phyloP scores from a whole-genome alignment of 2,113 vertebrate species.

The Pelodiscus sinensis region DNA sequence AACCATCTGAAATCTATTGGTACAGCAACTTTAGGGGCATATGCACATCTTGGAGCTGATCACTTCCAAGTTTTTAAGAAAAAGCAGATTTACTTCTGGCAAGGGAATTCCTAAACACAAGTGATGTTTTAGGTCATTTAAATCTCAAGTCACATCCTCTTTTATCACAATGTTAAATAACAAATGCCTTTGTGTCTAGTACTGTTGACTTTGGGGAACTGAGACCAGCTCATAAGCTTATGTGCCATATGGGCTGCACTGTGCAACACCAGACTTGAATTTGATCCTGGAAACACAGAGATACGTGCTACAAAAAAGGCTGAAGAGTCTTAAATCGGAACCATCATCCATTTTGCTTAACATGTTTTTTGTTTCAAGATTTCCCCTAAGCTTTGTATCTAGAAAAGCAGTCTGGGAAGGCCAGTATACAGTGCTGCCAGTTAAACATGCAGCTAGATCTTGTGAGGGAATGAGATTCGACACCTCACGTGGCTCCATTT shows the following conservation, averaged over 20 bases:
- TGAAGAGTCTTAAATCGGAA: background rate
- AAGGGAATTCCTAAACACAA: background rate
- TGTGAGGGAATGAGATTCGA: slow-evolving; percentile 35
- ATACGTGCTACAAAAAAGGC: background rate
- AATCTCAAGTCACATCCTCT: background rate
- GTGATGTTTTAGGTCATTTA: background rate
- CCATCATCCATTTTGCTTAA: background rate
- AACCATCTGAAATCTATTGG: background rate
- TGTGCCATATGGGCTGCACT: background rate
- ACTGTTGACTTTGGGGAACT: slow-evolving; percentile 23
- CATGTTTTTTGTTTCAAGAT: background rate
- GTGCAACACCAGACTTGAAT: background rate
- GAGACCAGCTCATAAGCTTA: background rate
- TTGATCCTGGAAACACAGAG: background rate
- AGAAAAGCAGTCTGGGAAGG: too few species aligned
- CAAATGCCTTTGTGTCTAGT: background rate
- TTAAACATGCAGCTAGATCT: slow-evolving; percentile 22
- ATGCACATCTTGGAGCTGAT: background rate
- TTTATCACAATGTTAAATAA: background rate
- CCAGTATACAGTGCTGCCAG: background rate
- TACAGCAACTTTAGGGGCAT: slow-evolving; percentile 11
- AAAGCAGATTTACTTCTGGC: background rate
- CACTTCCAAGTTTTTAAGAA: background rate
- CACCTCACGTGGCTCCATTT: background rate
- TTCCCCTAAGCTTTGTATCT: background rate